Evolutionary conservation across 2,888 invertebrate species (phyloP), one percentile per base, ranked within the genome.

Genomic region (Drosophila melanosoma): DNA sequence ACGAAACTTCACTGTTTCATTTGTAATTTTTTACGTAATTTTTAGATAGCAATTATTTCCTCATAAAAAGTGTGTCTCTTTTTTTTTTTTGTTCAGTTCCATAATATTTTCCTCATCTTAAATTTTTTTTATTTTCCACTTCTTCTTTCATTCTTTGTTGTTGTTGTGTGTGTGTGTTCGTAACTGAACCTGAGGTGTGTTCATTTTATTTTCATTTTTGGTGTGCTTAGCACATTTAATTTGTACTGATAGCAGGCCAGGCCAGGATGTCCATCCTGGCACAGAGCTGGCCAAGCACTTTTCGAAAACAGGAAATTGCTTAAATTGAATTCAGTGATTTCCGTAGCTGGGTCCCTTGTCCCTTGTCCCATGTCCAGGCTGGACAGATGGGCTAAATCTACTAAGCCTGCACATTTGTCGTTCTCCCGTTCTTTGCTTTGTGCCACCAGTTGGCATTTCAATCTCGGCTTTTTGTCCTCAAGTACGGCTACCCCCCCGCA

Each of bases 311-410:
- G 84, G 86, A 84, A 84, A 84, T 84, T 86, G 81, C 83, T 79
- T 65, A 83, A 86, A 84, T 88, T 83, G 88, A 84, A 84, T 84
- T 88, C 86, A 69, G 69, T 86, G 83, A 84, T 85, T 84, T 84
- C 78, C 87, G 78, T 61, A 56, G 57, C 68, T 42, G 36, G 62
- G 56, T 61, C 59, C 62, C 52, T 49, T 40, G 57, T 33, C 26
- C 58, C 12, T 23, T 40, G 26, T 33, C 26, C 58, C 12, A 17
- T 40, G 26, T 29, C 29, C 40, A 23, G n/a, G 29, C 67, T 29
- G 67, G 68, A 51, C 49, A 29, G 33, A 51, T 57, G 56, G 66
- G 20, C 29, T 35, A 20, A 57, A 5, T 45, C 20, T 42, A 56
- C 67, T 51, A 58, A 68, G 15, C 42, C 40, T 32, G 67, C 67